These are phyloP conservation scores for Allophyes oxyacanthae DNA, from an alignment of 2,888 invertebrate species.

Conservation along the genomic window DNA sequence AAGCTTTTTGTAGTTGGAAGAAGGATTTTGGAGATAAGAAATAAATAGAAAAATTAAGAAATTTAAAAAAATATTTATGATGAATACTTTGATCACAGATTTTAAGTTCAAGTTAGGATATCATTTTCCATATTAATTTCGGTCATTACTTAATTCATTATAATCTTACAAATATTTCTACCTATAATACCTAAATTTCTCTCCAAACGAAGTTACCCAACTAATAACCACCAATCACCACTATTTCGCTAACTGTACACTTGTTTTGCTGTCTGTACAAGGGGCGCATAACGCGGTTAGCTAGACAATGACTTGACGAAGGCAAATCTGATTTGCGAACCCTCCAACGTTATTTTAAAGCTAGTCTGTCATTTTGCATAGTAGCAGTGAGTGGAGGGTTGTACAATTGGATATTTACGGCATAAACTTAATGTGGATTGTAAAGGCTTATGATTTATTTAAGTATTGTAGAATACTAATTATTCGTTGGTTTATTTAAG, in stretches of 20 bases:
- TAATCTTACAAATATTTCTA: too few species aligned
- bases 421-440: slow-evolving; percentile 34
- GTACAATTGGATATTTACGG: slow-evolving; percentile 47
- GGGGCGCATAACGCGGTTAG: slow-evolving; percentile 82
- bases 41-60: too few species aligned
- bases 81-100: too few species aligned
- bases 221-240: slow-evolving; percentile 43
- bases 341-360: slow-evolving; percentile 87
- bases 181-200: too few species aligned
- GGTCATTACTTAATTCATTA: too few species aligned
- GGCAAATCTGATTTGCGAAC: slow-evolving; percentile 86
- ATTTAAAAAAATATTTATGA: too few species aligned
- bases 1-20: too few species aligned
- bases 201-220: slow-evolving; percentile 20
- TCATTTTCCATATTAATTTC: too few species aligned
- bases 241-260: slow-evolving; percentile 37
- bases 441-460: slow-evolving; percentile 32
- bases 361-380: slow-evolving; percentile 85
- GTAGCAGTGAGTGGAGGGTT: slow-evolving; percentile 67
- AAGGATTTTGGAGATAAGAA: too few species aligned
- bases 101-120: too few species aligned
- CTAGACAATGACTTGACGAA: slow-evolving; percentile 87
- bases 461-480: neutral
- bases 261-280: slow-evolving; percentile 70
- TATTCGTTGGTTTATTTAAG: neutral